These are phyloP conservation scores for Zygaena filipendulae DNA, from an alignment of 2,888 invertebrate genomes.

Conservation along the genomic window DNA sequence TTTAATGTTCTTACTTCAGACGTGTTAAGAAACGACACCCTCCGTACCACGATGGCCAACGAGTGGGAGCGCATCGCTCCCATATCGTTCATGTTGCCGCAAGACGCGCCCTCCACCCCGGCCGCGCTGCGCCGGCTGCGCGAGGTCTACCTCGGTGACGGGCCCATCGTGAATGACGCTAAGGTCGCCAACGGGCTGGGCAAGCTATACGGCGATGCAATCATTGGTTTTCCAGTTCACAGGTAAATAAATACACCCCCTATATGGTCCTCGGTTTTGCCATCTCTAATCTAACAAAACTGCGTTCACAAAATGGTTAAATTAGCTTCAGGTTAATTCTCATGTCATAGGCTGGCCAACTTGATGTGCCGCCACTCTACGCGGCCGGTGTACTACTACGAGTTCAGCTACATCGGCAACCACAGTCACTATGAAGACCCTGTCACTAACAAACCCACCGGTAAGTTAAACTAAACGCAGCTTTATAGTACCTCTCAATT, in stretches of 20 bases:
- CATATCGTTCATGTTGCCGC: constrained; percentile 70
- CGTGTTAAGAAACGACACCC: constrained; percentile 55
- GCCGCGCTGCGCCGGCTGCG: constrained; percentile 49
- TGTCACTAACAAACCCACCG: constrained; percentile 27
- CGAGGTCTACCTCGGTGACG: constrained; percentile 19
- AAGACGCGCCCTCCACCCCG: constrained; percentile 42
- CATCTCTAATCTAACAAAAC: no score
- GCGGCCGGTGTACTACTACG: constrained; percentile 33
- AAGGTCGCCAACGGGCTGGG: constrained; percentile 21
- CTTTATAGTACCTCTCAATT: no score
- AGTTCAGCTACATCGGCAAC: constrained; percentile 37
- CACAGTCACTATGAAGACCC: constrained; percentile 38
- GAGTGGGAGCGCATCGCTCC: constrained; percentile 71
- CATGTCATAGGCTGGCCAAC: constrained; percentile 37
- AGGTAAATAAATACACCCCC: constrained; percentile 27
- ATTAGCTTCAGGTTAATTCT: no score
- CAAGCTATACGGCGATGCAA: constrained; percentile 27
- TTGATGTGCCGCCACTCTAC: constrained; percentile 31
- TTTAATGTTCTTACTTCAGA: constrained; percentile 28
- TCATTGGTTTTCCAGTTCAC: constrained; percentile 50
- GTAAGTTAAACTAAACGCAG: no score
- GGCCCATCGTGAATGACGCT: constrained; percentile 23
- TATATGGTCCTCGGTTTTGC: no score
- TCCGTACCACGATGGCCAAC: constrained; percentile 56
- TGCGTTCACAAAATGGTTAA: no score